These are phyloP conservation scores for Heliothis peltigera DNA, from an alignment of 2,888 invertebrate species.

Conservation along the genomic window DNA sequence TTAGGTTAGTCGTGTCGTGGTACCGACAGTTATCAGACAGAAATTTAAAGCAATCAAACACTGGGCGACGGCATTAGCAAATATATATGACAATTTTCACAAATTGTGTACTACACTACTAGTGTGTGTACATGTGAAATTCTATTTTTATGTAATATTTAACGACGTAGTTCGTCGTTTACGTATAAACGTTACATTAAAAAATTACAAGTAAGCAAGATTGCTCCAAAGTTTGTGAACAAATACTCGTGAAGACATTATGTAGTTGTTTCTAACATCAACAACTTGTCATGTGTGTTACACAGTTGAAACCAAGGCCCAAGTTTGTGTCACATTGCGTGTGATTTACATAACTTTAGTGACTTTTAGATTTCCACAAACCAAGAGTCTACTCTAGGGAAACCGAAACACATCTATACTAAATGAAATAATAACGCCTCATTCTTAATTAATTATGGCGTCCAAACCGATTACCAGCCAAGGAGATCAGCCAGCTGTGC, in stretches of 20 bases:
- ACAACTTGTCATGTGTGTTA: constrained; percentile 35
- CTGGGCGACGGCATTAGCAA: background rate
- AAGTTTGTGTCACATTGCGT: constrained; percentile 24
- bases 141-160: constrained; percentile 37
- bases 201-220: constrained; percentile 18
- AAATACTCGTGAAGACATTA: constrained; percentile 31
- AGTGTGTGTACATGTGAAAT: constrained; percentile 13
- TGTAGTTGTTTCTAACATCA: constrained; percentile 33
- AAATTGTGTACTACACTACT: background rate
- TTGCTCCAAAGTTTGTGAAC: constrained; percentile 29
- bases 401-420: constrained; percentile 17
- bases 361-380: constrained; percentile 30
- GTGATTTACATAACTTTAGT: constrained; percentile 45
- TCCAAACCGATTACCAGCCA: too few relatives aligned
- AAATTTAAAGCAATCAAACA: background rate
- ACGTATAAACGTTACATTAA: constrained; percentile 32
- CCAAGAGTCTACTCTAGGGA: constrained; percentile 3
- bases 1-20: background rate
- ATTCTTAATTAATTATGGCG: constrained; percentile 11
- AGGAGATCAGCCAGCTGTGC: too few relatives aligned
- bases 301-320: constrained; percentile 36
- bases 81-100: background rate
- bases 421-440: constrained; percentile 24
- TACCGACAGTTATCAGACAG: background rate
- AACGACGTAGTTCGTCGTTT: constrained; percentile 31